Percentiles rank a stretch among this genome's conserved stretches.
Conservation (phyloP, 2,797 vertebrate species). For the Bradypodion ventrale region DNA sequence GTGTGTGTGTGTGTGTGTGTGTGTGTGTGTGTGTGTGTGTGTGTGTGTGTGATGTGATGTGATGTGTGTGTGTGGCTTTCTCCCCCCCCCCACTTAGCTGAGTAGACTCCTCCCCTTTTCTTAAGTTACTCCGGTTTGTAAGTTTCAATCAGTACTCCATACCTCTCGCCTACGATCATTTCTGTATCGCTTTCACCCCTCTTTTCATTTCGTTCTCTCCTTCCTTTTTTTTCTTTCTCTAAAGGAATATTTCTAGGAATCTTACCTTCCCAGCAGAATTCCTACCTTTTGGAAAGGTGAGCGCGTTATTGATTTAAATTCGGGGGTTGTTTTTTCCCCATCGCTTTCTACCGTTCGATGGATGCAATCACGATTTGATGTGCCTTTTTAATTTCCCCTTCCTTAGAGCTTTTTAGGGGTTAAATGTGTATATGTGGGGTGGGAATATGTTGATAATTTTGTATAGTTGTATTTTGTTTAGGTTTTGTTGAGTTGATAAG, state of each 20-base stretch:
- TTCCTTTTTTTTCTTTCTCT: too few relatives aligned
- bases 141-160: conserved; percentile 61
- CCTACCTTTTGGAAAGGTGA: conserved; percentile 58
- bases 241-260: conserved; percentile 20
- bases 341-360: background rate
- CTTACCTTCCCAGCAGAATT: fast-evolving
- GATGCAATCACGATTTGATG: conserved; percentile 11
- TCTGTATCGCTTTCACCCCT: conserved; percentile 17
- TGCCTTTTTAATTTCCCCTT: background rate
- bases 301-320: background rate
- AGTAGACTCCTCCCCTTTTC: conserved; percentile 76
- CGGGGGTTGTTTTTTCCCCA: background rate
- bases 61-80: conserved; percentile 29
- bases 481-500: too few relatives aligned
- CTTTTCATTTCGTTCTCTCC: background rate
- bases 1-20: conserved; percentile 35
- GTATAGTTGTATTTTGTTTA: too few relatives aligned
- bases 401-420: too few relatives aligned
- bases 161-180: conserved; percentile 46
- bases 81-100: conserved; percentile 38
- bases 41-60: too few relatives aligned
- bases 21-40: background rate
- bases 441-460: too few relatives aligned
- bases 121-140: conserved; percentile 72
- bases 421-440: too few relatives aligned